Evolutionary conservation across 2,797 vertebrate species (phyloP).

Genomic region (Apogon hyalosoma): DNA sequence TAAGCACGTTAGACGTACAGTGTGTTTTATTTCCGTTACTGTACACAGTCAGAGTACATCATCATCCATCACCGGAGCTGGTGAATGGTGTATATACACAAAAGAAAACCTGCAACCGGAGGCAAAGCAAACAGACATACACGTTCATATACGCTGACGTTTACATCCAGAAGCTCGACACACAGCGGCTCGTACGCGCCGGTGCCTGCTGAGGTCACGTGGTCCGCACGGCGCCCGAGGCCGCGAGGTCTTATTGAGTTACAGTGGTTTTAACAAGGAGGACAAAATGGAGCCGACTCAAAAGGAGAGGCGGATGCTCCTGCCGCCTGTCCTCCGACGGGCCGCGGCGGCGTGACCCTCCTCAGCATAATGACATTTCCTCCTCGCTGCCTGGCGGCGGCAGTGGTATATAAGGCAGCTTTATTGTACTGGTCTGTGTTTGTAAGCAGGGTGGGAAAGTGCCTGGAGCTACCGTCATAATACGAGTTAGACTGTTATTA

Average conservation of each 20-base stretch:
- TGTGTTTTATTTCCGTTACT: too few relatives aligned
- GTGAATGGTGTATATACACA: not conserved
- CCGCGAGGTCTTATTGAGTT: slow-evolving; percentile 62
- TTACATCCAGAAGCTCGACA: not conserved
- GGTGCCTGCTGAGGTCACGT: slow-evolving; percentile 59
- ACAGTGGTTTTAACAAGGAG: slow-evolving; percentile 55
- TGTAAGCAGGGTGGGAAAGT: slow-evolving; percentile 1
- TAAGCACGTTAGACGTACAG: too few relatives aligned
- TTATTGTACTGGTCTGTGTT: slow-evolving; percentile 14
- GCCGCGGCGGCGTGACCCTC: slow-evolving; percentile 32
- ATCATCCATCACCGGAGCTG: too few relatives aligned
- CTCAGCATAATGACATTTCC: slow-evolving; percentile 44
- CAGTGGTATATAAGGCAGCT: not conserved
- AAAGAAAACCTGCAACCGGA: slow-evolving; percentile 6
- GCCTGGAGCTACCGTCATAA: slow-evolving; percentile 2
- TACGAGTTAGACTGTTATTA: not conserved
- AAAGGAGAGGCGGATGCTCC: slow-evolving; percentile 20
- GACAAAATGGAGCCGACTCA: slow-evolving; percentile 59
- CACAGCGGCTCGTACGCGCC: slow-evolving; percentile 11
- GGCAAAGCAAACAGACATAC: not conserved
- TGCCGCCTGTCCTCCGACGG: slow-evolving; percentile 39
- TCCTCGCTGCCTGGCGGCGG: slow-evolving; percentile 1
- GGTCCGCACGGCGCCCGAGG: slow-evolving; percentile 39
- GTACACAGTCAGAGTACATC: too few relatives aligned
- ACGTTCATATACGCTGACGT: not conserved